These are phyloP conservation scores for Oenanthe oenanthe DNA, from an alignment of 2,113 vertebrate species.

Conservation along the genomic window DNA sequence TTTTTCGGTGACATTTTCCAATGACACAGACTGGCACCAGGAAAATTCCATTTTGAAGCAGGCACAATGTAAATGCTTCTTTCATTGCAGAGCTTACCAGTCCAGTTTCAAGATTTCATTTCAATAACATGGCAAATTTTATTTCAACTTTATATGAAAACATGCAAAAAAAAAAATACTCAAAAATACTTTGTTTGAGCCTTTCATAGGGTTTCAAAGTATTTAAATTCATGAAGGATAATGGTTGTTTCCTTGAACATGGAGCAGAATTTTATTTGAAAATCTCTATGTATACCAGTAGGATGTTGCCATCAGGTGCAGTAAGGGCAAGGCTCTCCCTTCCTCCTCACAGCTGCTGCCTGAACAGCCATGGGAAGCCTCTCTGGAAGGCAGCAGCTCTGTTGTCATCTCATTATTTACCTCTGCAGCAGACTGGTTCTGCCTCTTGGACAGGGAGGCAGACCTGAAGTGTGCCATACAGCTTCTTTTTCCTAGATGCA, in stretches of 20 bases:
- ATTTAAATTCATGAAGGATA: not conserved
- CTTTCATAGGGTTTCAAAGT: not conserved
- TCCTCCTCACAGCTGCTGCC: not conserved
- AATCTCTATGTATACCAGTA: accelerated
- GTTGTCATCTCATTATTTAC: not conserved
- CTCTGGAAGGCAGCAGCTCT: not conserved
- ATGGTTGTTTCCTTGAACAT: accelerated
- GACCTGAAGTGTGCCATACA: not conserved
- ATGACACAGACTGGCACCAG: not conserved
- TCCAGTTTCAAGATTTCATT: not conserved
- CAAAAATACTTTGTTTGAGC: not conserved
- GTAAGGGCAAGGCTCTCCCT: not conserved
- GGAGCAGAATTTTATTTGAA: not conserved
- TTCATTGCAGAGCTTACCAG: not conserved
- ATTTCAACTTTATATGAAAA: not conserved
- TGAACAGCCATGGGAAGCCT: not conserved
- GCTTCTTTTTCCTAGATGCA: not conserved
- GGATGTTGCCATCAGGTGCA: accelerated
- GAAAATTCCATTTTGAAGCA: not conserved
- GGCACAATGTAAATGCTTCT: not conserved
- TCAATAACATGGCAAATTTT: not conserved
- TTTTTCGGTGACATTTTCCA: not conserved
- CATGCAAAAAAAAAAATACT: not conserved
- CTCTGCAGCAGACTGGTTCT: not conserved
- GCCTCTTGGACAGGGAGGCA: not conserved